Conservation (phyloP, 2,113 vertebrate genomes). For the Hemicordylus capensis region DNA sequence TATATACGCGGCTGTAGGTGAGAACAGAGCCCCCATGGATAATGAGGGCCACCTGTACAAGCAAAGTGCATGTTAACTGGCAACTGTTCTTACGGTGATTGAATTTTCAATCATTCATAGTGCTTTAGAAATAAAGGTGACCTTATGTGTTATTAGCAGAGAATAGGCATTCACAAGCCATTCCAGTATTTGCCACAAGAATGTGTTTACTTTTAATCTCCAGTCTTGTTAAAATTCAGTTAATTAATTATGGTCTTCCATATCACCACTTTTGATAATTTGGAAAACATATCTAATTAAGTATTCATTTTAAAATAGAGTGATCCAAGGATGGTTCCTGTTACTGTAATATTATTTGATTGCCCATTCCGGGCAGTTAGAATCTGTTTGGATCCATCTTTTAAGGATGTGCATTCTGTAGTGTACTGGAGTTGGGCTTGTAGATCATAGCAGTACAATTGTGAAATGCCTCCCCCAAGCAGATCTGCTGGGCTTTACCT, state of each 20-base stretch:
- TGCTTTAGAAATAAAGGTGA: constrained; percentile 1
- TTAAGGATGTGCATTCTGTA: too few species aligned
- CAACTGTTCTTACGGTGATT: not conserved
- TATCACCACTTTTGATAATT: not conserved
- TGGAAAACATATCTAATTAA: not conserved
- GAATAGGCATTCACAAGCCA: not conserved
- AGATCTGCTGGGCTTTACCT: not conserved
- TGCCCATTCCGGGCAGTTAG: not conserved
- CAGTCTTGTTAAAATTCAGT: not conserved
- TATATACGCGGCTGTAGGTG: too few species aligned
- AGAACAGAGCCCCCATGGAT: too few species aligned
- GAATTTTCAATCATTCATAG: not conserved
- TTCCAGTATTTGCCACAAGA: not conserved
- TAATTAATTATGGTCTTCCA: not conserved
- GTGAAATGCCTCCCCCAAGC: not conserved
- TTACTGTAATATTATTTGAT: not conserved
- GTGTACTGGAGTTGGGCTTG: too few species aligned
- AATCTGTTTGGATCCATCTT: not conserved
- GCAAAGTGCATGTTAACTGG: not conserved
- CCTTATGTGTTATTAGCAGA: not conserved
- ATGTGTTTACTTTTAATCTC: not conserved
- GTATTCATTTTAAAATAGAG: not conserved
- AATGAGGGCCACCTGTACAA: too few species aligned
- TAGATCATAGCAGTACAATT: too few species aligned
- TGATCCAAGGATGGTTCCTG: not conserved